Base-by-base conservation (phyloP, 1,140 invertebrate species). In the Hydropsyche tenuis region DNA sequence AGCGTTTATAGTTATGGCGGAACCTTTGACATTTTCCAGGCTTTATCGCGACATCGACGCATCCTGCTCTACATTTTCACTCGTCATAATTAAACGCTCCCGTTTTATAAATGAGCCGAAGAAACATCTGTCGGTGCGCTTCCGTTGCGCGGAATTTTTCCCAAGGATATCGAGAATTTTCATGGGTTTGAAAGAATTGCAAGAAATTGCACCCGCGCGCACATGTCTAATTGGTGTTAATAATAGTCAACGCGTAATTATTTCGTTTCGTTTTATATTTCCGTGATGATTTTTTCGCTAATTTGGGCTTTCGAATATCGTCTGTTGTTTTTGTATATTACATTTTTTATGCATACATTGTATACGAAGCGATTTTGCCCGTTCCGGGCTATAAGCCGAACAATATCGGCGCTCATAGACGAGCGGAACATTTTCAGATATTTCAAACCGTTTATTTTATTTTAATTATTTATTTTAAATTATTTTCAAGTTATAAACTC, bases 321-420 rank as follows among this genome's bases (percentile, higher is more conserved):
- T 25, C 11, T 60, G 14, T 23, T 23, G 20, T 9, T 56, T 9
- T 23, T 60, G 25, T 60, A 60, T 48, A 48, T 48, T n/a, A n/a
- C n/a, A n/a, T n/a, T n/a, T 48, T 48, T 48, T 48, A 22, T 48
- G 45, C 16, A 16, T 48, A 12, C 16, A 48, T 53, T 53, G n/a
- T 53, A 4, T 7, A 23, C 46, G 63, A 73, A 66, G 75, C 69
- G 53, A 51, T 72, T 53, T 53, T 25, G 45, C 22, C 30, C 69
- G 75, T 76, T 76, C 75, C 75, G 75, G 75, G 69, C 72, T 76
- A 76, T 76, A 76, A 76, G 72, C 56, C 75, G 70, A 68, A 69
- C 75, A 65, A 63, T 72, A 72, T 72, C 70, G 62, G 16, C 70
- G 37, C 56, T 27, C 22, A 60, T 27, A 23, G 23, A 14, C 56